Evolutionary conservation across 2,888 invertebrate species (phyloP).

Genomic region (Cataglyphis rosenhaueri): DNA sequence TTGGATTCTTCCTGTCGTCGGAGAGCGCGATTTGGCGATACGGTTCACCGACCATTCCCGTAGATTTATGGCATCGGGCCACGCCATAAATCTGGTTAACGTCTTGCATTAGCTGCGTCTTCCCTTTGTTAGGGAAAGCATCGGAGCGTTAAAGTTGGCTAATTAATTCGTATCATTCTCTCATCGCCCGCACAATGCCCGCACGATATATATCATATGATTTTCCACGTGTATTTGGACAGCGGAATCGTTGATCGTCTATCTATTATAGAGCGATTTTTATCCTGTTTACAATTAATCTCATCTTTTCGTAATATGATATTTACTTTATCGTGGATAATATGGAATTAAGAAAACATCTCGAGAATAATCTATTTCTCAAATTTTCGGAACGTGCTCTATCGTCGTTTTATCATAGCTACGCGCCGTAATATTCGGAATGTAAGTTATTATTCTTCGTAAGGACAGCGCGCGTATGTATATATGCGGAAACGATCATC

Average conservation of each 20-base stretch:
- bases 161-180: constrained; percentile 43
- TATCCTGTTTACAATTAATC: not conserved
- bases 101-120: constrained; percentile 45
- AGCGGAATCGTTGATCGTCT: not conserved
- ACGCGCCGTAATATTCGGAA: constrained; percentile 31
- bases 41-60: constrained; percentile 58
- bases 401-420: not conserved
- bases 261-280: not conserved
- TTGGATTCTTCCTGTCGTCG: constrained; percentile 74
- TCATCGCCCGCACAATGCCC: constrained; percentile 17
- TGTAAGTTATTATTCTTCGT: constrained; percentile 26
- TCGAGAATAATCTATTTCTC: not conserved
- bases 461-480: not conserved
- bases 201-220: constrained; percentile 8
- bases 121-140: constrained; percentile 51
- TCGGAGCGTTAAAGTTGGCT: constrained; percentile 38
- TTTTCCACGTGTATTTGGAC: not conserved
- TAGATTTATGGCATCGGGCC: constrained; percentile 33
- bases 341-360: not conserved
- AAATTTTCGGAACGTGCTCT: not conserved
- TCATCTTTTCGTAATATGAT: not conserved
- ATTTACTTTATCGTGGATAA: not conserved
- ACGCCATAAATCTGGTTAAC: constrained; percentile 47
- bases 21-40: constrained; percentile 67
- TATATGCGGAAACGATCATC: constrained; percentile 57